A percentile compares a stretch with the other conserved stretches of the same genome.
Conservation (phyloP, 2,113 vertebrate species). For the Pelobates fuscus region DNA sequence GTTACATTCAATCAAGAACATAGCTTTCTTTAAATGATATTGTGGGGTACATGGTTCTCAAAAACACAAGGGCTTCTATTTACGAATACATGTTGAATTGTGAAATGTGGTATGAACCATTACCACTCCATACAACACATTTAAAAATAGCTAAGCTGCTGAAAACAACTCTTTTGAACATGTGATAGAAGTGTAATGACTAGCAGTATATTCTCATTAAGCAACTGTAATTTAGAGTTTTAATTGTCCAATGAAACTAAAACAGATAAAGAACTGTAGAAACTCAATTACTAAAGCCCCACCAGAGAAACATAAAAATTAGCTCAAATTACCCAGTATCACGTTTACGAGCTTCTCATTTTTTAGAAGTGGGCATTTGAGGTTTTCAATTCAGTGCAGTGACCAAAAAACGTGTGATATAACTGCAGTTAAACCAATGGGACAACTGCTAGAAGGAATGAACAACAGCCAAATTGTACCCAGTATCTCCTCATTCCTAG, state of each 20-base stretch:
- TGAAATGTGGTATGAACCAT: neutral
- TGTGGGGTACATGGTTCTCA: too few relatives aligned
- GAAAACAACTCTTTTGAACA: neutral
- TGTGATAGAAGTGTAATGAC: conserved; percentile 13
- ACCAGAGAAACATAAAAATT: conserved; percentile 32
- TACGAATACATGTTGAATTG: too few relatives aligned
- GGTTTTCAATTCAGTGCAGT: neutral
- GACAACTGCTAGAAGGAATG: neutral
- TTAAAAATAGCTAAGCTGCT: neutral
- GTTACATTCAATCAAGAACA: too few relatives aligned
- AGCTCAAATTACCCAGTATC: conserved; percentile 11
- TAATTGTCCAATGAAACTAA: conserved; percentile 22
- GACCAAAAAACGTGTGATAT: neutral
- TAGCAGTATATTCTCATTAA: conserved; percentile 31
- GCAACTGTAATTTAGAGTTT: conserved; percentile 22
- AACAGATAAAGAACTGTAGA: conserved; percentile 31
- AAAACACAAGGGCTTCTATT: too few relatives aligned
- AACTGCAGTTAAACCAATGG: conserved; percentile 4
- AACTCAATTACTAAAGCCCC: conserved; percentile 28
- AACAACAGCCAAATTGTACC: neutral
- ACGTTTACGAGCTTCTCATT: neutral
- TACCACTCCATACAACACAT: neutral
- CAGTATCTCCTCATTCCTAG: conserved; percentile 5
- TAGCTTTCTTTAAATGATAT: too few relatives aligned
- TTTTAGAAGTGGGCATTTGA: conserved; percentile 17